Base-by-base conservation (phyloP, 2,797 vertebrate genomes). In the Sardinella longiceps region DNA sequence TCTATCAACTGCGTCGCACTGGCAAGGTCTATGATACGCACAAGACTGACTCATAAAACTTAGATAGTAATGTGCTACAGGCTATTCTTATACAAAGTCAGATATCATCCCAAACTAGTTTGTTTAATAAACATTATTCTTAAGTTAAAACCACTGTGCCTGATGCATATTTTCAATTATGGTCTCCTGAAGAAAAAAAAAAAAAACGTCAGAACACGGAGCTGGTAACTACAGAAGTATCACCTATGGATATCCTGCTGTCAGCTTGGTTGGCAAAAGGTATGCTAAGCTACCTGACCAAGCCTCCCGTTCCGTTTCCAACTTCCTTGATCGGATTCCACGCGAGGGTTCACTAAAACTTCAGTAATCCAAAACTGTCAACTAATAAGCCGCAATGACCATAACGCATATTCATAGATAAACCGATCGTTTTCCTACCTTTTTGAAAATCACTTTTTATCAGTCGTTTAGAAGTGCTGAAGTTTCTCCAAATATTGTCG, bases 281-380 rank as follows among this genome's bases (percentile, higher is more conserved):
- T 70, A 30, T 14, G 63, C 30, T 70, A 92, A 81, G 23, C 50
- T 37, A 90, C 91, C 89, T 90, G 88, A 87, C 56, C 60, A 39
- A 50, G 77, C 84, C 84, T 82, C 37, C 33, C 28, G 30, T 43
- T 58, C 33, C 48, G 51, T 43, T n/a, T 25, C 15, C 7, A 58
- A 43, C 81, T 74, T 39, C 58, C 82, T 14, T 43, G 5, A n/a
- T n/a, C 37, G 18, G 70, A 77, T 43, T n/a, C 70, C 70, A 77
- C 43, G 33, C 70, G 11, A 43, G 18, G 37, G 39, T 43, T 77
- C 18, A 5, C 33, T 39, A 74, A 74, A 20, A 39, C 37, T 20
- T 77, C 2, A 18, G 2, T 43, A 77, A 77, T 77, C 33, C 30
- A 74, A 74, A 20, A 39, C 33, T 20, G 33, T 7, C 37, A 39